A percentile compares a stretch with the other conserved stretches of the same genome.
Evolutionary conservation across 2,113 vertebrate genomes (phyloP).

Genomic region (Solea solea): DNA sequence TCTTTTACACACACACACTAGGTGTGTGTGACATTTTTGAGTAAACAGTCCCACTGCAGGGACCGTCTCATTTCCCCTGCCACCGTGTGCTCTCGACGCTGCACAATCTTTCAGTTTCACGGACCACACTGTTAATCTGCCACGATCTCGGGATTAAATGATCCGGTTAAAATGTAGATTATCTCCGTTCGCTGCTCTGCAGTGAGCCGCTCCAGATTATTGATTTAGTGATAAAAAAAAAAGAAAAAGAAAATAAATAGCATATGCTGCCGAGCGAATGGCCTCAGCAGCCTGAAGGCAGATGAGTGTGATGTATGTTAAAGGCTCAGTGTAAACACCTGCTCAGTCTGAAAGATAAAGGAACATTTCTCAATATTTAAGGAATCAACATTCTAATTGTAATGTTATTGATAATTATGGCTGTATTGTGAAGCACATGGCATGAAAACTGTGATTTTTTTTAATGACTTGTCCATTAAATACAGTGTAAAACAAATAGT

Average conservation of each 20-base stretch:
- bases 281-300: slow-evolving; percentile 10
- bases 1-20: neutral
- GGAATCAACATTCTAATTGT: too few relatives aligned
- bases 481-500: too few relatives aligned
- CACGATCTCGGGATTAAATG: slow-evolving; percentile 40
- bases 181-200: neutral
- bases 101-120: slow-evolving; percentile 8
- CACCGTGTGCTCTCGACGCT: slow-evolving; percentile 23
- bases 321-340: slow-evolving; percentile 4
- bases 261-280: slow-evolving; percentile 15
- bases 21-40: slow-evolving; percentile 30
- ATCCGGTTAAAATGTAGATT: slow-evolving; percentile 23
- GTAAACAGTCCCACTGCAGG: slow-evolving; percentile 62
- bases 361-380: neutral
- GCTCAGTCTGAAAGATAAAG: neutral
- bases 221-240: slow-evolving; percentile 12
- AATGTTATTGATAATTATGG: too few relatives aligned
- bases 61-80: slow-evolving; percentile 18
- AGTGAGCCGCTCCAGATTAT: neutral
- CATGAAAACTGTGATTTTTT: too few relatives aligned
- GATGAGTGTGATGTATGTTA: slow-evolving; percentile 20
- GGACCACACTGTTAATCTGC: slow-evolving; percentile 41
- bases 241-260: neutral
- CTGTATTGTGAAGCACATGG: too few relatives aligned
- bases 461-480: too few relatives aligned